phyloP scores from a whole-genome alignment of 64 coral and sea anemone species.

The Montipora efflorescens region DNA sequence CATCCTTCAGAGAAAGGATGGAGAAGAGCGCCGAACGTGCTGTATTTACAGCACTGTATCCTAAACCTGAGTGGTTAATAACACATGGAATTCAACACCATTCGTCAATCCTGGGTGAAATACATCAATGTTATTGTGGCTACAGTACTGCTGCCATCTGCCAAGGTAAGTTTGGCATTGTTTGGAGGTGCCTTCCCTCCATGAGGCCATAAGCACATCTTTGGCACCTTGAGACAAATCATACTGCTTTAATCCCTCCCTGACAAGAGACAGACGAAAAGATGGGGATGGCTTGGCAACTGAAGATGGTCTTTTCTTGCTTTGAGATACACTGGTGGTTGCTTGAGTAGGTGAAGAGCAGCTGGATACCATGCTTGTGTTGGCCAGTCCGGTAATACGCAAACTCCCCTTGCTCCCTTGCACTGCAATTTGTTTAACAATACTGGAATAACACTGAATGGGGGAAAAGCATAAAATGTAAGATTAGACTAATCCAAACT shows the following conservation, averaged over 20 bases:
- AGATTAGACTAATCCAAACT: too few species aligned
- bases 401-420: too few species aligned
- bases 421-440: too few species aligned
- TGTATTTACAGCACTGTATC: constrained; percentile 8
- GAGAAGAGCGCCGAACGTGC: neutral
- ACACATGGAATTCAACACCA: constrained; percentile 19
- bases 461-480: too few species aligned
- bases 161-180: neutral
- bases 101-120: neutral
- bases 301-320: too few species aligned
- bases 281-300: too few species aligned
- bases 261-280: too few species aligned
- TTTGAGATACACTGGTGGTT: too few species aligned
- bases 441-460: too few species aligned
- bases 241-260: neutral
- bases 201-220: constrained; percentile 15
- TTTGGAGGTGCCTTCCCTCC: constrained; percentile 5
- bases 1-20: neutral
- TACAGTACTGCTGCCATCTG: constrained; percentile 10
- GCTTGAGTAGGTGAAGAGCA: too few species aligned
- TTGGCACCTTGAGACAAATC: neutral
- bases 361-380: too few species aligned
- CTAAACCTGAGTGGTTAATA: neutral
- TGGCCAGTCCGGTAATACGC: too few species aligned
- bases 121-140: neutral